Conservation (phyloP, 2,113 vertebrate species). For the Dicaeum eximium region DNA sequence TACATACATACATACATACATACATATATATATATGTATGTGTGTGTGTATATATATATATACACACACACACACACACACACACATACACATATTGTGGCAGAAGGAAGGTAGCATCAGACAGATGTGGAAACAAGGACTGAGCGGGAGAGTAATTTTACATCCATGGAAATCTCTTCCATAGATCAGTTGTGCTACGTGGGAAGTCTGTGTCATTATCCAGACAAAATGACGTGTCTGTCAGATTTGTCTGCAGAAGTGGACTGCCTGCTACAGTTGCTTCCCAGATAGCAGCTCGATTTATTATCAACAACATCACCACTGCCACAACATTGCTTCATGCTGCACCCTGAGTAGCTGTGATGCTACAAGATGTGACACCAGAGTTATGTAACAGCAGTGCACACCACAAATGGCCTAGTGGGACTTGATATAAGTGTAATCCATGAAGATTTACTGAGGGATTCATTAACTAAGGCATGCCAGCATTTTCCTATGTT, state of each 20-base stretch:
- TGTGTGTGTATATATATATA: neutral
- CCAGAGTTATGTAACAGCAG: neutral
- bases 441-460: neutral
- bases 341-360: neutral
- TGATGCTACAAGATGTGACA: neutral
- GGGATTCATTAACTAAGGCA: neutral
- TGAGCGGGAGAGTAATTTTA: neutral
- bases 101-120: neutral
- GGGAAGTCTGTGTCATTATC: neutral
- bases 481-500: neutral
- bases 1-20: rapidly evolving
- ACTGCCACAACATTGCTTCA: neutral
- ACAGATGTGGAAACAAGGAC: neutral
- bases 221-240: neutral
- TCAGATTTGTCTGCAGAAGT: neutral
- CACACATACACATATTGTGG: rapidly evolving
- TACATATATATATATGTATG: too few relatives aligned
- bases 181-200: neutral
- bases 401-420: neutral
- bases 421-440: neutral
- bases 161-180: neutral
- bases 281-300: neutral
- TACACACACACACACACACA: too few relatives aligned
- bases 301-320: neutral
- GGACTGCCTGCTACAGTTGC: neutral